A percentile compares a stretch with the other conserved stretches of the same genome.
Conservation (phyloP, 2,113 vertebrate genomes). For the Turdus rufiventris region DNA sequence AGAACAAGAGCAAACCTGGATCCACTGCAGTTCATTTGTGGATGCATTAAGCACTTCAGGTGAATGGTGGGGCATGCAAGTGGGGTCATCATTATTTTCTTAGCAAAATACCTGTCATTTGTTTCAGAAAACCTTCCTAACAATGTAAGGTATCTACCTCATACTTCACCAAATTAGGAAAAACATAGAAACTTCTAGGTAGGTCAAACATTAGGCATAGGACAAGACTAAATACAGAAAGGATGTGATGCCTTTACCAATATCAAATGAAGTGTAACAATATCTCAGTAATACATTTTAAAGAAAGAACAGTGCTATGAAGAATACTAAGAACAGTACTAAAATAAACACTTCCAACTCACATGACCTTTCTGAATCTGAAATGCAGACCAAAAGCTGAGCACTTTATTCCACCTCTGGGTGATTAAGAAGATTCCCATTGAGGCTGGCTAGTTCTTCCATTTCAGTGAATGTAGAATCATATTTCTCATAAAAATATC, state of each 20-base stretch:
- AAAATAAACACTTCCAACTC: not conserved
- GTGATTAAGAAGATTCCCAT: not conserved
- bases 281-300: not conserved
- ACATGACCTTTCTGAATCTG: not conserved
- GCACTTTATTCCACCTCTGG: not conserved
- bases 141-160: not conserved
- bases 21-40: not conserved
- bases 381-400: not conserved
- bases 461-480: not conserved
- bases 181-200: not conserved
- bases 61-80: not conserved
- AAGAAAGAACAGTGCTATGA: not conserved
- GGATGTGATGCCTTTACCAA: not conserved
- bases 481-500: not conserved
- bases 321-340: not conserved
- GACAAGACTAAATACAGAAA: not conserved
- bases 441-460: not conserved
- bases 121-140: not conserved
- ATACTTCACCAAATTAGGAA: not conserved
- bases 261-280: not conserved
- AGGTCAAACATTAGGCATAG: not conserved
- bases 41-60: not conserved
- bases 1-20: not conserved
- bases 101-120: not conserved
- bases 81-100: not conserved